Conservation (phyloP, 2,797 vertebrate genomes). For the Lagocephalus sceleratus region DNA sequence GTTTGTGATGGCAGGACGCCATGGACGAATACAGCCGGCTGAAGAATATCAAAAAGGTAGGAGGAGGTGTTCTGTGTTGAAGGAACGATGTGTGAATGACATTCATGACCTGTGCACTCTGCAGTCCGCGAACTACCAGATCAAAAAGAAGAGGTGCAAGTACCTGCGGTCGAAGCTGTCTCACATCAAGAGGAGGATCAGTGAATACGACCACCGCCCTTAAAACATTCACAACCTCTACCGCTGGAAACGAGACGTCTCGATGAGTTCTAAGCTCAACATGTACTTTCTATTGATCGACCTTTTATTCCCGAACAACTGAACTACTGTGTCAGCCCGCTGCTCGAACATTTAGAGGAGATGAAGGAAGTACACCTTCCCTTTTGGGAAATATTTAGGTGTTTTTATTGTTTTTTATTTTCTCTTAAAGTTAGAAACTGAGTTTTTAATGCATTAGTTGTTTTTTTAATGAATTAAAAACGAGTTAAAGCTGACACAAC, state of each 20-base stretch:
- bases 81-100: neutral
- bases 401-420: slow-evolving; percentile 8
- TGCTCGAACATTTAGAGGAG: neutral
- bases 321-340: slow-evolving; percentile 1
- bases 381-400: slow-evolving; percentile 6
- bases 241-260: neutral
- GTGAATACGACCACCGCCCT: slow-evolving; percentile 79
- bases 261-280: too few species aligned
- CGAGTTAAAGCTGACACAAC: neutral
- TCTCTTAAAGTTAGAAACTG: slow-evolving; percentile 8
- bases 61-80: slow-evolving; percentile 2
- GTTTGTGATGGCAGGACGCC: slow-evolving; percentile 64
- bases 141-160: slow-evolving; percentile 81
- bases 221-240: slow-evolving; percentile 41
- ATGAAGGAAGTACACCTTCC: neutral
- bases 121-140: slow-evolving; percentile 82
- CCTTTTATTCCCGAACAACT: too few species aligned
- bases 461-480: slow-evolving; percentile 8
- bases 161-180: slow-evolving; percentile 83
- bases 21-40: slow-evolving; percentile 75
- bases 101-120: neutral
- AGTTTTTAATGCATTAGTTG: slow-evolving; percentile 6
- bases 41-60: slow-evolving; percentile 79
- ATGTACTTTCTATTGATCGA: neutral
- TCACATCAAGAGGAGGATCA: slow-evolving; percentile 86